These are phyloP conservation scores for Cephus spinipes DNA, from an alignment of 2,888 invertebrate species.

Conservation along the genomic window DNA sequence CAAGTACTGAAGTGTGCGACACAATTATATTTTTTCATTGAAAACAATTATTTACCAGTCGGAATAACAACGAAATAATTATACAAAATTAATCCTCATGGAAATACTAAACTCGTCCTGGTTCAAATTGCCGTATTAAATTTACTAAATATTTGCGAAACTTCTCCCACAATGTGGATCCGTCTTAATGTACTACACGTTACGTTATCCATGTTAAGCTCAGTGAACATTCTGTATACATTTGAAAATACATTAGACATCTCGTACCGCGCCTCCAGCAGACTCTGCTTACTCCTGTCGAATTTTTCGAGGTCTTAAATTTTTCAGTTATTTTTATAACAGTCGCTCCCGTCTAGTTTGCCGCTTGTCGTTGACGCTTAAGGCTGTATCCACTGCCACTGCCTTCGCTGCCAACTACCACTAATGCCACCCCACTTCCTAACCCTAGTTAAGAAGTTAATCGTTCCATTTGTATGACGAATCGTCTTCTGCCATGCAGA, in stretches of 20 bases:
- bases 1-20: too few relatives aligned
- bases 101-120: too few relatives aligned
- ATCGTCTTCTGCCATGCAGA: not conserved
- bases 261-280: not conserved
- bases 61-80: too few relatives aligned
- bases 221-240: not conserved
- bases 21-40: too few relatives aligned
- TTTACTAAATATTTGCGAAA: not conserved
- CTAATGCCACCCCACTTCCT: not conserved
- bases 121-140: not conserved
- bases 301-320: not conserved
- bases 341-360: not conserved
- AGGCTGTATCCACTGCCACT: not conserved
- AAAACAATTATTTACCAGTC: too few relatives aligned
- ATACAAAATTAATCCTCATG: not conserved
- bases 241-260: not conserved
- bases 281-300: not conserved
- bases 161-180: not conserved
- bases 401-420: not conserved
- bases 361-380: not conserved
- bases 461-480: not conserved
- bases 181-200: not conserved
- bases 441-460: not conserved
- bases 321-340: not conserved
- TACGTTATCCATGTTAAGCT: not conserved